Base-by-base conservation (phyloP, 2,113 vertebrate genomes). In the Varanus salvator region DNA sequence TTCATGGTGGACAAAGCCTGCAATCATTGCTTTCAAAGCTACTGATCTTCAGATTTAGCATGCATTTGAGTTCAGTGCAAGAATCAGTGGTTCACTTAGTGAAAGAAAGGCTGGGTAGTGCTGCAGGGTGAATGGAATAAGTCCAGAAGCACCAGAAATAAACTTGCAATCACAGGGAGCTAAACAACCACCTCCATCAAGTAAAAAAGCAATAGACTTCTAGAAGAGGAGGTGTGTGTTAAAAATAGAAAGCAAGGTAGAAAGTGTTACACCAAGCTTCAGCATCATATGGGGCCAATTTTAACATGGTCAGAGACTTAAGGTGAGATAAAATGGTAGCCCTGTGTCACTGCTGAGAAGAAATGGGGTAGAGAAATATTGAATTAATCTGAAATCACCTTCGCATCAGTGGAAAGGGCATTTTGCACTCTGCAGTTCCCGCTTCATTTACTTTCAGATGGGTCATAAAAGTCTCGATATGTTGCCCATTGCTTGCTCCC, bases 381-480 rank as follows among this genome's bases (percentile, higher is more conserved):
- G 74, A 89, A 84, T 84, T 84, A 77, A 78, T 84, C 82, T 77
- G 44, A 48, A 84, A 84, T 69, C 74, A 84, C 82, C 82, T 84
- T 77, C 17, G 23, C 60, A 77, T 77, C 57, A 69, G 74, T 78
- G 6, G 82, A 78, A 89, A 89, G 29, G 71, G 12, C 71, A 82
- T 76, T 50, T 64, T 75, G 68, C n/a, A 34, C 72, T 50, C 11
- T 19, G 44, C 1, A 25, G 57, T 6, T 66, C 21, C 52, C 84
- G 74, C 38, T 54, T 77, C 72, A 84, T 52, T 84, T 85, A 44
- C 44, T 85, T 89, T 68, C 14, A 52, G 80, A 68, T 77, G 60
- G 88, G 17, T 76, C 60, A 54, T 89, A 77, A 89, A 89, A 89
- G 68, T 75, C 60, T 44, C 19, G 27, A 77, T 69, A 60, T 89